These are phyloP conservation scores for Fabriciana adippe DNA, from an alignment of 2,888 invertebrate species.

Conservation along the genomic window DNA sequence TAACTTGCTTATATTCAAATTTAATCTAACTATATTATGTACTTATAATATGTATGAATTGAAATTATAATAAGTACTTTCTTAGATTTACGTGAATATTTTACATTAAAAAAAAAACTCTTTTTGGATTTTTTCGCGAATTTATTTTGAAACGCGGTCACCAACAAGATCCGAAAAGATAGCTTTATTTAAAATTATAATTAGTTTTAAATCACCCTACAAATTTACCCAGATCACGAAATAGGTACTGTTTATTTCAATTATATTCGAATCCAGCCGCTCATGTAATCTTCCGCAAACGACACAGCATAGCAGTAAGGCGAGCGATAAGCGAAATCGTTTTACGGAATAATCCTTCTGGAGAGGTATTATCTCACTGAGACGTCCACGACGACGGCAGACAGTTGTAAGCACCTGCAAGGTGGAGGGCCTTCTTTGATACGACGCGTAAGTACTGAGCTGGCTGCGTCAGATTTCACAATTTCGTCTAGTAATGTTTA, in stretches of 20 bases:
- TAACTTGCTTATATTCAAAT: no score
- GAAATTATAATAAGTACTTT: no score
- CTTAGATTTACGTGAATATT: no score
- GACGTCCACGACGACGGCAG: conserved; percentile 48
- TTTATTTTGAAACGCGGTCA: no score
- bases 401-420: conserved; percentile 51
- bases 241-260: conserved; percentile 16
- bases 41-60: no score
- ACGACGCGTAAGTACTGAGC: conserved; percentile 27
- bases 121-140: no score
- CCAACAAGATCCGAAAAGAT: no score
- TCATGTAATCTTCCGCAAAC: conserved; percentile 25
- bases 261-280: conserved; percentile 18
- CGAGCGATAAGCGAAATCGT: conserved; percentile 30
- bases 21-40: no score
- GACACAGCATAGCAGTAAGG: conserved; percentile 19
- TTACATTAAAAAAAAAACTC: no score
- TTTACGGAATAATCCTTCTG: conserved; percentile 42
- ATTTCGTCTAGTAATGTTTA: conserved; percentile 16
- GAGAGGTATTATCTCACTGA: conserved; percentile 62
- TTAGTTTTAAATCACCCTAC: neutral
- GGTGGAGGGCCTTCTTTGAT: conserved; percentile 43
- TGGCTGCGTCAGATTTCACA: conserved; percentile 20
- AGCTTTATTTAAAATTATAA: neutral
- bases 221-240: conserved; percentile 8